phyloP scores from a whole-genome alignment of 2,888 invertebrate species.

The Allophyes oxyacanthae region DNA sequence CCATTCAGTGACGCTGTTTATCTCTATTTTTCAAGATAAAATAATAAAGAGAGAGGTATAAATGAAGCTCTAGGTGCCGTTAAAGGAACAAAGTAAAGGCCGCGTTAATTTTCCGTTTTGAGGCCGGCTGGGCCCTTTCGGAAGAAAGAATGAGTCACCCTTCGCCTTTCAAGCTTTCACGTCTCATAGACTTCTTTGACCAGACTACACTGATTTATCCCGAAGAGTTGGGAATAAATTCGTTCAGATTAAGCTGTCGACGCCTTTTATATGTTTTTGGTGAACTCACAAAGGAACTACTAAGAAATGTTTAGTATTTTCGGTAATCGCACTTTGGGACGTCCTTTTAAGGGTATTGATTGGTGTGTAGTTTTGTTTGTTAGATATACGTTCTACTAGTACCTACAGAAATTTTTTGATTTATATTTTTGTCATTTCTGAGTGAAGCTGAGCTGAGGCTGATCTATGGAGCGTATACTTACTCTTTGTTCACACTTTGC shows the following conservation, averaged over 20 bases:
- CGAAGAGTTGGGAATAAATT: constrained; percentile 65
- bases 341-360: constrained; percentile 34
- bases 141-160: constrained; percentile 59
- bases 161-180: constrained; percentile 68
- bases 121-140: constrained; percentile 56
- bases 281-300: constrained; percentile 49
- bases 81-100: constrained; percentile 75
- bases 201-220: constrained; percentile 65
- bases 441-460: too few species aligned
- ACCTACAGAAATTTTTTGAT: too few species aligned
- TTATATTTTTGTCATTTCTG: too few species aligned
- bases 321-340: constrained; percentile 38
- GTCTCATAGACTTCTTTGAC: constrained; percentile 67
- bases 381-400: too few species aligned
- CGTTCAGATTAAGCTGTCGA: constrained; percentile 61
- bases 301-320: constrained; percentile 53
- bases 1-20: constrained; percentile 49
- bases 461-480: too few species aligned
- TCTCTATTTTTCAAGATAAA: constrained; percentile 61
- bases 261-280: constrained; percentile 52
- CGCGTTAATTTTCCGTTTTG: constrained; percentile 84
- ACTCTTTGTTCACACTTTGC: too few species aligned
- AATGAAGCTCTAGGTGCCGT: constrained; percentile 63
- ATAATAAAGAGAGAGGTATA: constrained; percentile 61
- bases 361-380: constrained; percentile 12